Evolutionary conservation across 1,140 invertebrate species (phyloP), one percentile per base, ranked within the genome.

Genomic region (Conus ventricosus): DNA sequence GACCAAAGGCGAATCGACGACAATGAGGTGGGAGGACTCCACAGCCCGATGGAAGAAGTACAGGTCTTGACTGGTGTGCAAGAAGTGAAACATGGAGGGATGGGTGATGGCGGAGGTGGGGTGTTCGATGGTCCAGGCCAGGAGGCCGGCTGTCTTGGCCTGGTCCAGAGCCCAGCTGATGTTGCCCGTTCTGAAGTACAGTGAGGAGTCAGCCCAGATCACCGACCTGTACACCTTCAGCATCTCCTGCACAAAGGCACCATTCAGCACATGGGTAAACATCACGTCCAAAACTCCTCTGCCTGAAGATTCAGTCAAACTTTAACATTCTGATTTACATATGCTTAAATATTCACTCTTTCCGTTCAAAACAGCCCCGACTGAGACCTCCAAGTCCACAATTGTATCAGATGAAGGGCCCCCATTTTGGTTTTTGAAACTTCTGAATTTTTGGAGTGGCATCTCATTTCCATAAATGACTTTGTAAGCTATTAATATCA

Each of bases 21-120:
- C 95, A 75, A 98, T 94, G 89, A 98, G 95, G 81, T 96, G 96
- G 89, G 96, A 96, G 10, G 97, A 96, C 94, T 97, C 96, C 78
- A 98, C 96, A 23, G 93, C 92, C 90, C 97, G 97, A 91, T 98
- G 96, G 95, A 98, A 98, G 84, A 97, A 97, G 94, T 98, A 98
- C 93, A 97, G 97, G 88, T 98, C 97, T 87, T 92, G 94, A 60
- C 93, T 91, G 15, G 97, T 97, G 93, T 97, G 97, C 95, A 99
- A 98, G 95, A 97, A 98, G 92, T 97, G 96, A 94, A 98, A 98
- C 98, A 98, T 98, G 95, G 97, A 97, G 91, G 98, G 98, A 95
- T 99, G 98, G 5, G 98, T 99, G n/a, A 98, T 96, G 76, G 97
- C 97, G 54, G 98, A 98, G 63, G 98, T 98, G 0, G 98, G 97